Percentiles rank a stretch among this genome's conserved stretches.
These are phyloP conservation scores for Hylaeus volcanicus DNA, from an alignment of 1,140 invertebrate species.

Conservation along the genomic window DNA sequence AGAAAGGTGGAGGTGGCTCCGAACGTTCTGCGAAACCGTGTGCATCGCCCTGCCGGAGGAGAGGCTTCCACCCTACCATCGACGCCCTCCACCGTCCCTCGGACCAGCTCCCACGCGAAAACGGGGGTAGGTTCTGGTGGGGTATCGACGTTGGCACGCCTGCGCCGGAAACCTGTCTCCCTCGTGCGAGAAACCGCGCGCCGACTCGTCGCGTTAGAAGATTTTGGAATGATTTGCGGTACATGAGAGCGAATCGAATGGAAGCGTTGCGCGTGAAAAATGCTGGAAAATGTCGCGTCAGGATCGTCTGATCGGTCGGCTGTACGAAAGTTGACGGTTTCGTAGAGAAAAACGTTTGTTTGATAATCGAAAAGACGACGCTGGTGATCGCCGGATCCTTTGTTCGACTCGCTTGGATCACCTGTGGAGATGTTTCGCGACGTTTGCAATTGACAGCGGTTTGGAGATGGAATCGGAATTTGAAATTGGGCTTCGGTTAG, in stretches of 20 bases:
- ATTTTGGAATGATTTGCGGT: constrained; percentile 61
- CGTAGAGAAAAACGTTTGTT: too few species aligned
- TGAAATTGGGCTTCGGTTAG: too few species aligned
- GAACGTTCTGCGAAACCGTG: constrained; percentile 56
- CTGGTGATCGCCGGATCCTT: too few species aligned
- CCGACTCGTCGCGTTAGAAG: constrained; percentile 45
- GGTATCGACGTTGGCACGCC: constrained; percentile 67
- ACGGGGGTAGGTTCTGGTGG: constrained; percentile 61
- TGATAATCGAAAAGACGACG: too few species aligned
- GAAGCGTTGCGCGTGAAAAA: constrained; percentile 10
- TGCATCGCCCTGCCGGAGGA: constrained; percentile 62
- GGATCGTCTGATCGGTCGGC: too few species aligned
- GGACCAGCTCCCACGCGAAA: constrained; percentile 24
- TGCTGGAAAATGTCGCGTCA: background rate
- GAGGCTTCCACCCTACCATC: constrained; percentile 62
- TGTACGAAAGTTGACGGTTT: too few species aligned
- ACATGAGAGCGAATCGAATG: constrained; percentile 22
- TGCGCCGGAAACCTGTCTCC: constrained; percentile 65
- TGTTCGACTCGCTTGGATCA: too few species aligned
- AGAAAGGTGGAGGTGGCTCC: constrained; percentile 61
- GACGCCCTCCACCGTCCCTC: constrained; percentile 55
- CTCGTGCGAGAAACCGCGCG: constrained; percentile 48
- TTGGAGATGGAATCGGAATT: too few species aligned
- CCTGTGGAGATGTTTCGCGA: too few species aligned
- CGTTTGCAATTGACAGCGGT: too few species aligned